A percentile compares a stretch with the other conserved stretches of the same genome.
phyloP scores from a whole-genome alignment of 2,888 invertebrate genomes.

The Melieria picta region DNA sequence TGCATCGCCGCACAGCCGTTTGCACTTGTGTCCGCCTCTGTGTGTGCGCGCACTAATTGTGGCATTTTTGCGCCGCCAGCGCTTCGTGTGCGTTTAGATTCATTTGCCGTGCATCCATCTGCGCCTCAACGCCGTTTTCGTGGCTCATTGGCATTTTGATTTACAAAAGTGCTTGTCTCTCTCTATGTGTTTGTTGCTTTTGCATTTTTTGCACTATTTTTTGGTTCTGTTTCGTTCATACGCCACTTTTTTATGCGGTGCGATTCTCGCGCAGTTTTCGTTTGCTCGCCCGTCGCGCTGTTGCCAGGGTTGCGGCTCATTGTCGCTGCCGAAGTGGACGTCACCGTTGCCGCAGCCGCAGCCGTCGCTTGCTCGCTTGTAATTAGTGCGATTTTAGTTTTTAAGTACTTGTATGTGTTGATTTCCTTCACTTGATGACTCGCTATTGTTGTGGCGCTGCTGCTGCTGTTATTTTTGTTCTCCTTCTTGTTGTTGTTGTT shows the following conservation, averaged over 20 bases:
- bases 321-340: conserved; percentile 5
- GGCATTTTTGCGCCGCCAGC: conserved; percentile 19
- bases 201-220: neutral
- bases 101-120: conserved; percentile 7
- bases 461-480: conserved; percentile 6
- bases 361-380: conserved; percentile 12
- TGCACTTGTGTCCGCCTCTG: no score
- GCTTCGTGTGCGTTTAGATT: conserved; percentile 14
- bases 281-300: conserved; percentile 3
- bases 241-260: neutral
- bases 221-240: neutral
- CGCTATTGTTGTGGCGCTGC: neutral
- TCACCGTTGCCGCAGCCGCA: neutral
- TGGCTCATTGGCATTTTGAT: conserved; percentile 21
- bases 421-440: conserved; percentile 18
- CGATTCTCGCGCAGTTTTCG: neutral
- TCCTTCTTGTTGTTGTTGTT: neutral
- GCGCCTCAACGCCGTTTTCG: neutral
- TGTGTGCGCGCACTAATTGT: conserved; percentile 7
- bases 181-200: neutral
- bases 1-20: neutral
- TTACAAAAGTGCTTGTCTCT: conserved; percentile 9
- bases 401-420: conserved; percentile 13
- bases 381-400: conserved; percentile 28
- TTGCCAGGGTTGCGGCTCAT: neutral